Evolutionary conservation across 1,140 invertebrate species (phyloP), one percentile per base, ranked within the genome.

Genomic region (Popillia japonica): DNA sequence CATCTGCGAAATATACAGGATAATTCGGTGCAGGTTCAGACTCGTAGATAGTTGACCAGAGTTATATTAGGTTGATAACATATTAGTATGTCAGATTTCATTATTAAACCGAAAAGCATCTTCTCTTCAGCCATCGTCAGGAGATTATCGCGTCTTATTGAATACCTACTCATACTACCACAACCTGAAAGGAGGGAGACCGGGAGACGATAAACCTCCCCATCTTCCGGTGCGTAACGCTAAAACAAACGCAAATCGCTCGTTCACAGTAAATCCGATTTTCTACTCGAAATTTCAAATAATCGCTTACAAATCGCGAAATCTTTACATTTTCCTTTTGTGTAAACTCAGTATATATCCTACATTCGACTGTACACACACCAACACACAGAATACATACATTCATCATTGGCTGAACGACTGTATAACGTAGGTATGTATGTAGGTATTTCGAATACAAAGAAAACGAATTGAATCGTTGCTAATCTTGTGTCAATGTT

Each of bases 401-500:
- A n/a, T 22, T 14, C 20, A 61, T 61, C 59, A n/a, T 17, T n/a
- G 22, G 61, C 61, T 34, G 61, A 61, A 61, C 20, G 42, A 44
- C 9, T 44, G 42, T 17, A 55, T 55, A 55, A 55, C 48, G 48
- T 55, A 17, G 48, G 17, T 55, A 55, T n/a, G 48, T 55, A 55
- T n/a, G 14, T 14, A 55, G 48, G 48, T 55, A 55, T n/a, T 17
- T n/a, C 14, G 48, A 68, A 68, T 68, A 68, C 61, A 68, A 68
- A 68, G 61, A 68, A 68, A 34, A 14, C 61, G 61, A 68, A 68
- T 68, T 68, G 61, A 68, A 68, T 68, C 61, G 61, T 68, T 22
- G 27, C 61, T 68, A 68, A 68, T 68, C 61, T 68, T 68, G 61
- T 68, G 61, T 68, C 61, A 68, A 68, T 68, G 61, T 68, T 68